Evolutionary conservation across 2,888 invertebrate species (phyloP).

Genomic region (Myathropa florea): DNA sequence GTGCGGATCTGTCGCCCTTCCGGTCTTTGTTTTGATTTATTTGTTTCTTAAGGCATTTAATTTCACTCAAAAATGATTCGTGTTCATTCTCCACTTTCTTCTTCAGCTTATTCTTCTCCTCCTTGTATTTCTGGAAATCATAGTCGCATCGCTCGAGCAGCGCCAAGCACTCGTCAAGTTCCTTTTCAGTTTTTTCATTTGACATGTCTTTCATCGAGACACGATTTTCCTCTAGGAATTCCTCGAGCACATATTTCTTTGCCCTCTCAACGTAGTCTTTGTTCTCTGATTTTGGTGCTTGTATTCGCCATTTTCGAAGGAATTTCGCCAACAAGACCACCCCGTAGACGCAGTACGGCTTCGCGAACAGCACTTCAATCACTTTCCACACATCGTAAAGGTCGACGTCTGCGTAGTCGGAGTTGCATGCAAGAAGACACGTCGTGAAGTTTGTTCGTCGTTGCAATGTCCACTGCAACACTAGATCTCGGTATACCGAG

Average conservation of each 20-base stretch:
- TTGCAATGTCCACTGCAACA: conserved; percentile 78
- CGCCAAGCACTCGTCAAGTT: conserved; percentile 76
- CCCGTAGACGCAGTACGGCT: conserved; percentile 79
- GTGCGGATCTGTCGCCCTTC: conserved; percentile 10
- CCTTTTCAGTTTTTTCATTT: conserved; percentile 77
- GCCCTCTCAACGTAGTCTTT: conserved; percentile 80
- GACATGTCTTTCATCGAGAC: conserved; percentile 79
- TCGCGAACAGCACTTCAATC: conserved; percentile 78
- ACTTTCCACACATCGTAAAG: conserved; percentile 78
- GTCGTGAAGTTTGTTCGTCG: conserved; percentile 77
- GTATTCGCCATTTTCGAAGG: conserved; percentile 78
- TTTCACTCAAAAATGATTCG: conserved; percentile 78
- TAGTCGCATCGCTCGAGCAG: conserved; percentile 77
- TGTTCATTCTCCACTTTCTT: conserved; percentile 75
- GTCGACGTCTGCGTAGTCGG: conserved; percentile 76
- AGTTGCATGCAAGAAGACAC: conserved; percentile 78
- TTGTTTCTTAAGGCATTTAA: conserved; percentile 78
- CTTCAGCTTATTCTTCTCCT: conserved; percentile 75
- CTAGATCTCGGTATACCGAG: conserved; percentile 76
- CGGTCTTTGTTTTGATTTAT: conserved; percentile 74
- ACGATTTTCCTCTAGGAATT: conserved; percentile 80
- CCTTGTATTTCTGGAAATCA: conserved; percentile 79
- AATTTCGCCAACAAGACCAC: conserved; percentile 79
- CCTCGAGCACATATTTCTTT: conserved; percentile 83
- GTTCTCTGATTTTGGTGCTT: conserved; percentile 73